Percentiles rank a stretch among this genome's conserved stretches.
Evolutionary conservation across 2,113 vertebrate species (phyloP).

Genomic region (Oncorhynchus mykiss): DNA sequence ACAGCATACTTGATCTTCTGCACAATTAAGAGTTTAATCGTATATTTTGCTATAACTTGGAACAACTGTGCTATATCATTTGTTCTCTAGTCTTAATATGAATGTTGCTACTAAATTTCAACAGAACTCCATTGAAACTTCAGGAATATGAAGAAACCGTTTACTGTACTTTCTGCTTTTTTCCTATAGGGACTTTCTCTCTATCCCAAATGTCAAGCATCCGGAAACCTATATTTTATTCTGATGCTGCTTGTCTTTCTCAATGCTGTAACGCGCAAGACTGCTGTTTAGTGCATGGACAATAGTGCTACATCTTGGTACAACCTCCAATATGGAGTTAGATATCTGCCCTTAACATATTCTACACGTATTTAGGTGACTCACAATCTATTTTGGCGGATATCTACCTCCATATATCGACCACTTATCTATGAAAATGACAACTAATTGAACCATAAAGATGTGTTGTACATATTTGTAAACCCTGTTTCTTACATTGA

Average conservation of each 20-base stretch:
- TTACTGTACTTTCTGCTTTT: conserved; percentile 21
- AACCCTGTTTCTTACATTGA: conserved; percentile 38
- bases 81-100: conserved; percentile 3
- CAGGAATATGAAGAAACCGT: conserved; percentile 31
- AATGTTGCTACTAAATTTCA: conserved; percentile 22
- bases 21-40: background rate
- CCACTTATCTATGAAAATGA: conserved; percentile 11
- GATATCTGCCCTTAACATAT: background rate
- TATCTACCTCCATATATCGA: conserved; percentile 1
- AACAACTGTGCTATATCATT: background rate
- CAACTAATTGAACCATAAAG: conserved; percentile 26
- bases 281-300: conserved; percentile 36
- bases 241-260: conserved; percentile 23
- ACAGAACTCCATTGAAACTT: conserved; percentile 25
- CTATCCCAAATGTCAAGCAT: conserved; percentile 17
- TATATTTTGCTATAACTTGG: background rate
- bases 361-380: background rate
- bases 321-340: no score
- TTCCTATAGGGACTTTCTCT: conserved; percentile 4
- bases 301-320: conserved; percentile 17
- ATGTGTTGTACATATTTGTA: conserved; percentile 52
- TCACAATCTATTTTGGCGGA: no score
- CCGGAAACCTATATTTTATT: conserved; percentile 11
- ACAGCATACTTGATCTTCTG: background rate
- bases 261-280: conserved; percentile 5